phyloP scores from a whole-genome alignment of 2,888 invertebrate genomes.

The Hybos culiciformis region DNA sequence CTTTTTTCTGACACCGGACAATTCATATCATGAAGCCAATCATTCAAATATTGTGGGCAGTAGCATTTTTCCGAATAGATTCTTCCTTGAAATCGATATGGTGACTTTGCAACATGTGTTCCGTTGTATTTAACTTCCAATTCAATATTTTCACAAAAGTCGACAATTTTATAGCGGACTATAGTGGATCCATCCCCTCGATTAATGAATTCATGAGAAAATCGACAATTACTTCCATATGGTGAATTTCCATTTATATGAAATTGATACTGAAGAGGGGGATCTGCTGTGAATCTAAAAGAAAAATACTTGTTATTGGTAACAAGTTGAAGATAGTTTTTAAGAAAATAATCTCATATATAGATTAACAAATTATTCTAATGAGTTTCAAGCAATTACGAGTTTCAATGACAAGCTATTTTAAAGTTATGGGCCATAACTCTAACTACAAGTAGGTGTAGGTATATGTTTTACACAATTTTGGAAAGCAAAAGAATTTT shows the following conservation, averaged over 20 bases:
- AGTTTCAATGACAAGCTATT: no score
- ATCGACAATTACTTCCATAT: conserved; percentile 48
- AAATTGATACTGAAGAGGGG: conserved; percentile 38
- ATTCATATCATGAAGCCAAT: conserved; percentile 54
- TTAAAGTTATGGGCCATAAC: no score
- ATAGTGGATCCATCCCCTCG: conserved; percentile 73
- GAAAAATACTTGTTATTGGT: no score
- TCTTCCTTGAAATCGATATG: conserved; percentile 34
- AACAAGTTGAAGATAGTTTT: no score
- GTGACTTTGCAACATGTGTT: conserved; percentile 29
- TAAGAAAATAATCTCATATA: no score
- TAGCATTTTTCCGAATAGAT: conserved; percentile 71
- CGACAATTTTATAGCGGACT: conserved; percentile 66
- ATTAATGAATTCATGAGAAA: conserved; percentile 64
- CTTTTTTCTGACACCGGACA: conserved; percentile 51
- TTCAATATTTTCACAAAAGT: conserved; percentile 55
- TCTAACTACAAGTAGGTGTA: no score
- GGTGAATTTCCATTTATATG: conserved; percentile 44
- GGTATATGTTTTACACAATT: no score
- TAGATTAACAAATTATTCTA: no score
- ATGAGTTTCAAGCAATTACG: no score
- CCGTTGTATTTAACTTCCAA: conserved; percentile 47
- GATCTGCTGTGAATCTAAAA: conserved; percentile 42
- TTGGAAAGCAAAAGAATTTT: no score
- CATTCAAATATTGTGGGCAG: conserved; percentile 55